phyloP scores from a whole-genome alignment of 2,888 invertebrate species.

The Sarcophaga subvicina region DNA sequence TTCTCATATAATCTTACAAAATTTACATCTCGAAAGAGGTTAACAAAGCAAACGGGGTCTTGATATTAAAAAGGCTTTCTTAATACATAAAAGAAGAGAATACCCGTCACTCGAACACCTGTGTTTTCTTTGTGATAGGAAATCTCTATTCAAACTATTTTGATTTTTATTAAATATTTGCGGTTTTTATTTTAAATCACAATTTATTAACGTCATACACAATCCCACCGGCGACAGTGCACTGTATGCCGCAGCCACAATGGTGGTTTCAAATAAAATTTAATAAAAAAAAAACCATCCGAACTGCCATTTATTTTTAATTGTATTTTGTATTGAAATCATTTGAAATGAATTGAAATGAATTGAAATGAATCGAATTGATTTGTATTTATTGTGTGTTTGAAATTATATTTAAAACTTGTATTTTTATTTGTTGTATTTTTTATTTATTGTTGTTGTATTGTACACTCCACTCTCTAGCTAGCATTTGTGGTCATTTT shows the following conservation, averaged over 20 bases:
- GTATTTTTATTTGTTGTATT: conserved; percentile 2
- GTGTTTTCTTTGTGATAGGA: not conserved
- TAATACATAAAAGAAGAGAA: no score
- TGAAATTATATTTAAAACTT: conserved; percentile 40
- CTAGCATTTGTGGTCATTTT: conserved; percentile 41
- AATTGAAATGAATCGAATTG: not conserved
- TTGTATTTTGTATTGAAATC: not conserved
- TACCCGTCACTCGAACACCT: conserved; percentile 16
- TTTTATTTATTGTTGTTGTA: not conserved
- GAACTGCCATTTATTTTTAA: not conserved
- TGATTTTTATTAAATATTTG: conserved; percentile 8
- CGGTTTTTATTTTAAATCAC: conserved; percentile 9
- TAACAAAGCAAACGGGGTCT: no score
- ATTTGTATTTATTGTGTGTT: conserved; percentile 18
- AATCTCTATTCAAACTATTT: conserved; percentile 14
- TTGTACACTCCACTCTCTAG: not conserved
- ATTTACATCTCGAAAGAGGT: no score
- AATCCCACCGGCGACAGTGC: conserved; percentile 13
- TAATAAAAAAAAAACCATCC: not conserved
- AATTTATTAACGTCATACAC: not conserved
- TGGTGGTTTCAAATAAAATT: not conserved
- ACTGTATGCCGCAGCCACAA: not conserved
- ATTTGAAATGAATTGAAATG: not conserved
- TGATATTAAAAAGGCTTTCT: no score
- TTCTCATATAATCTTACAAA: no score